Percentiles rank a stretch among this genome's conserved stretches.
Evolutionary conservation across 2,797 vertebrate genomes (phyloP).

Genomic region (Sciaenops ocellatus): DNA sequence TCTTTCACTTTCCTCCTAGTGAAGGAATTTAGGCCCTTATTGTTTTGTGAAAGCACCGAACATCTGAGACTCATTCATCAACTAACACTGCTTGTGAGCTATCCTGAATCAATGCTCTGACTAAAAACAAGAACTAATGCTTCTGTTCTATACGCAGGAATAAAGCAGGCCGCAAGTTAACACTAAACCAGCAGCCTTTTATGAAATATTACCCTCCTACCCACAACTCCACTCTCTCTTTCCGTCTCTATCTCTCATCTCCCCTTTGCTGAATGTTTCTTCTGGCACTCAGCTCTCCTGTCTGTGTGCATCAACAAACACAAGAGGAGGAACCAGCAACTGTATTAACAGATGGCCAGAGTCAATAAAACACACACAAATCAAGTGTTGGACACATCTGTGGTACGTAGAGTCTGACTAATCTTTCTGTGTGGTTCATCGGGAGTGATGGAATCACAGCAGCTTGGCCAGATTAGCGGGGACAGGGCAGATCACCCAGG

Average conservation of each 20-base stretch:
- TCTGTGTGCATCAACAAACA: constrained; percentile 86
- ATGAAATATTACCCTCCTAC: constrained; percentile 64
- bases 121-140: constrained; percentile 49
- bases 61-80: constrained; percentile 78
- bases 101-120: constrained; percentile 18
- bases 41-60: constrained; percentile 58
- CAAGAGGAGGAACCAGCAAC: constrained; percentile 84
- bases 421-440: constrained; percentile 82
- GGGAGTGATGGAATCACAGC: constrained; percentile 79
- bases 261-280: constrained; percentile 79
- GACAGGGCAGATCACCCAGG: constrained; percentile 69
- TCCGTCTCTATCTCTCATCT: constrained; percentile 65
- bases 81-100: constrained; percentile 32
- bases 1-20: constrained; percentile 80
- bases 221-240: constrained; percentile 50
- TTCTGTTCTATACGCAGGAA: constrained; percentile 50
- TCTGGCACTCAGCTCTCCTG: constrained; percentile 80
- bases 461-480: constrained; percentile 77
- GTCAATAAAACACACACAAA: constrained; percentile 90
- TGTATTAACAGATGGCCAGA: constrained; percentile 91
- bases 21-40: constrained; percentile 67
- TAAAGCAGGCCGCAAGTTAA: constrained; percentile 56
- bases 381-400: constrained; percentile 86
- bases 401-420: constrained; percentile 78
- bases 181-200: constrained; percentile 63